These are phyloP conservation scores for Moxostoma hubbsi DNA, from an alignment of 2,797 vertebrate species.

Conservation along the genomic window DNA sequence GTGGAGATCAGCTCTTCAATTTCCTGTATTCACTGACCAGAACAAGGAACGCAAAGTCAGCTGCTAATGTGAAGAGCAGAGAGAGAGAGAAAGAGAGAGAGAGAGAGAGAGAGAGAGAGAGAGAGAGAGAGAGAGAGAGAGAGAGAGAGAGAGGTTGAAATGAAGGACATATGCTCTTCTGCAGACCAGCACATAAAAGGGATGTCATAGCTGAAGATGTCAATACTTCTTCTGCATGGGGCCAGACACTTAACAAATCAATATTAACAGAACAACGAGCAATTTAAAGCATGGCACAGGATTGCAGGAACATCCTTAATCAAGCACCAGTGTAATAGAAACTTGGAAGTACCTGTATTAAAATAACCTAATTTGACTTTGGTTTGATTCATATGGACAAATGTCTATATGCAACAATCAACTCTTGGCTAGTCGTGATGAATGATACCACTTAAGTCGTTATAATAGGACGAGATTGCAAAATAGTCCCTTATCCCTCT, in stretches of 20 bases:
- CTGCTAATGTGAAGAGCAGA: neutral
- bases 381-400: neutral
- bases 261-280: conserved; percentile 6
- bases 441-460: too few species aligned
- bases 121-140: neutral
- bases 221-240: conserved; percentile 26
- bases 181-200: conserved; percentile 11
- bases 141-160: too few species aligned
- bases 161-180: neutral
- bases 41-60: conserved; percentile 19
- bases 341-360: neutral
- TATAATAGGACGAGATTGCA: too few species aligned
- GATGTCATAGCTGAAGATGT: conserved; percentile 29
- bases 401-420: neutral
- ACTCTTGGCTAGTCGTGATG: too few species aligned
- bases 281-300: neutral
- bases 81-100: neutral
- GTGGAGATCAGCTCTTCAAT: too few species aligned
- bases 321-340: neutral
- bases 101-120: neutral
- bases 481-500: too few species aligned
- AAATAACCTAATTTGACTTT: neutral
- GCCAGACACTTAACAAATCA: conserved; percentile 15
- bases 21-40: neutral
- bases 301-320: neutral